These are phyloP conservation scores for Temnothorax ravouxi DNA, from an alignment of 2,888 invertebrate genomes.

Conservation along the genomic window DNA sequence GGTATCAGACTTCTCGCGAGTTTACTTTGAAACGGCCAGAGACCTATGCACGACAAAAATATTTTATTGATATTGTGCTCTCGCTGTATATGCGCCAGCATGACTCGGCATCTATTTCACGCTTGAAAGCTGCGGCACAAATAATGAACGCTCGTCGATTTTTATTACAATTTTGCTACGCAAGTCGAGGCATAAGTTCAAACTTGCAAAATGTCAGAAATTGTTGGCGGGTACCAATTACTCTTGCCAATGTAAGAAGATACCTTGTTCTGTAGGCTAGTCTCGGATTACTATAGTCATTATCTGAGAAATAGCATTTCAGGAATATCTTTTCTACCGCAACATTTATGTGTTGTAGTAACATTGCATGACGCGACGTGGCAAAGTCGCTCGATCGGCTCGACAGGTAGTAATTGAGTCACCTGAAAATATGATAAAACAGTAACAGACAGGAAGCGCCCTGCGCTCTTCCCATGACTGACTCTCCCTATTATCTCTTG, in stretches of 20 bases:
- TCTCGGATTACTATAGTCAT: too few relatives aligned
- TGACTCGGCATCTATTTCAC: neutral
- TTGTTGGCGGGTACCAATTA: neutral
- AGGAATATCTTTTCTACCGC: neutral
- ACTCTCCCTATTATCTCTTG: conserved; percentile 14
- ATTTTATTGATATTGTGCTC: conserved; percentile 7
- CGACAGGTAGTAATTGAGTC: neutral
- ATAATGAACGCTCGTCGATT: neutral
- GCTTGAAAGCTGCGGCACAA: neutral
- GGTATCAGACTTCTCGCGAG: neutral
- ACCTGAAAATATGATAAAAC: neutral
- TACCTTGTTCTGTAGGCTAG: neutral
- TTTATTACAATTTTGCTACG: neutral
- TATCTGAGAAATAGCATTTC: neutral
- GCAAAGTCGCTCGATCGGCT: neutral
- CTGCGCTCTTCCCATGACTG: neutral
- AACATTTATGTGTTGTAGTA: neutral
- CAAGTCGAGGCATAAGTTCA: neutral
- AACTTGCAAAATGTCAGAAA: neutral
- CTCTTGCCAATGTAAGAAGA: neutral
- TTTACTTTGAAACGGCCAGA: conserved; percentile 18
- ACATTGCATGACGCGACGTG: too few relatives aligned
- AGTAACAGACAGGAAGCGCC: neutral
- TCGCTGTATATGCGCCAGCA: neutral
- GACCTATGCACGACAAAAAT: neutral